phyloP scores from a whole-genome alignment of 2,113 vertebrate genomes.

The Toxotes jaculatrix region DNA sequence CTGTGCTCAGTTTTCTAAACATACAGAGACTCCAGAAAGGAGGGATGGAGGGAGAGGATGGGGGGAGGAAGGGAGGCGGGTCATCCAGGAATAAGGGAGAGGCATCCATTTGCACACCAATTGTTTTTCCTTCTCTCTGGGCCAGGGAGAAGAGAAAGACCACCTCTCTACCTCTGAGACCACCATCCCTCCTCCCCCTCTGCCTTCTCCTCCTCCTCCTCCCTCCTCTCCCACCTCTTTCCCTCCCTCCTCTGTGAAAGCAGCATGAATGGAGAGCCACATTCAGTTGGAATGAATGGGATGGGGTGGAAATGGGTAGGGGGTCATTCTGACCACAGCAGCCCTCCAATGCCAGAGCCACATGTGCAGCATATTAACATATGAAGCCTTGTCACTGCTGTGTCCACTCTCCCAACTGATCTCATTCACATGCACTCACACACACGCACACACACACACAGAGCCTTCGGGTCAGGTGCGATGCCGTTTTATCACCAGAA shows the following conservation, averaged over 20 bases:
- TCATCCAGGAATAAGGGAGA: constrained; percentile 80
- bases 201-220: constrained; percentile 44
- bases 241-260: constrained; percentile 80
- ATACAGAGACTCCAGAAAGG: constrained; percentile 51
- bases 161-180: constrained; percentile 80
- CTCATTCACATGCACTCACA: constrained; percentile 68
- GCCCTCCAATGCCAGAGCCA: constrained; percentile 77
- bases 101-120: constrained; percentile 86
- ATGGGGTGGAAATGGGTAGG: constrained; percentile 80
- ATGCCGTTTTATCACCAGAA: constrained; percentile 66
- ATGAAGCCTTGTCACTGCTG: constrained; percentile 82
- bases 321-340: constrained; percentile 79
- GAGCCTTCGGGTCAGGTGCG: constrained; percentile 71
- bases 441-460: constrained; percentile 50
- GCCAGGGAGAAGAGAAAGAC: constrained; percentile 80
- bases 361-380: constrained; percentile 86
- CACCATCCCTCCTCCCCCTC: constrained; percentile 45
- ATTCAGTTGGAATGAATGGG: constrained; percentile 82
- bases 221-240: constrained; percentile 39
- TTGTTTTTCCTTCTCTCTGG: constrained; percentile 84
- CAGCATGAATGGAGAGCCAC: constrained; percentile 83
- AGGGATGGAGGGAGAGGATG: constrained; percentile 44
- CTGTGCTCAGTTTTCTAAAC: constrained; percentile 52
- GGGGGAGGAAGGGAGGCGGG: constrained; percentile 46
- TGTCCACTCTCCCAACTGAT: constrained; percentile 75